These are phyloP conservation scores for Euzophera pinguis DNA, from an alignment of 2,888 invertebrate species.

Conservation along the genomic window DNA sequence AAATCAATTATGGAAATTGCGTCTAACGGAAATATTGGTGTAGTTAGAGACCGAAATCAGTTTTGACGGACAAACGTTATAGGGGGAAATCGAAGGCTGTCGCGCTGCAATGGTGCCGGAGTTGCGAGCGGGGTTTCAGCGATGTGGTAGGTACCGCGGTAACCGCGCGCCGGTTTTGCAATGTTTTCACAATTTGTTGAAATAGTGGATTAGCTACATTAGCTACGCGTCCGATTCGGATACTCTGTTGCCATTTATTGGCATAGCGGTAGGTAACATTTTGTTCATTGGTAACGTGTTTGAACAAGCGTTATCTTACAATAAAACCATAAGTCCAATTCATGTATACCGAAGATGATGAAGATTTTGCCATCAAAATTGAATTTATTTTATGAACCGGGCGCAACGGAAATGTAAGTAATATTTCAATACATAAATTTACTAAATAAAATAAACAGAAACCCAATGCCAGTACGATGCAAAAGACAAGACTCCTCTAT, in stretches of 20 bases:
- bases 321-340: no score
- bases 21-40: conserved; percentile 40
- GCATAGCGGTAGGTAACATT: conserved; percentile 19
- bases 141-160: conserved; percentile 40
- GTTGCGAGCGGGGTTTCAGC: conserved; percentile 46
- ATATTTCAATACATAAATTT: no score
- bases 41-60: conserved; percentile 42
- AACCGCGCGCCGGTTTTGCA: conserved; percentile 41
- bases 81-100: conserved; percentile 63
- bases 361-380: no score
- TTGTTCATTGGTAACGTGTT: conserved; percentile 8
- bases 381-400: no score
- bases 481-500: no score
- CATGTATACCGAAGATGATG: no score
- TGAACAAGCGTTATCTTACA: no score
- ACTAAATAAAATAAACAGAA: no score
- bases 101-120: conserved; percentile 39
- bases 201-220: conserved; percentile 59
- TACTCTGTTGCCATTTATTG: conserved; percentile 29
- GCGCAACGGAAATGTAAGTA: no score
- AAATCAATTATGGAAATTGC: conserved; percentile 31
- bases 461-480: no score
- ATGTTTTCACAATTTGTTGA: conserved; percentile 63
- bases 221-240: conserved; percentile 40
- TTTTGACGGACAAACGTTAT: conserved; percentile 56